phyloP scores from a whole-genome alignment of 2,888 invertebrate species.

The Dolichomitus sp. region DNA sequence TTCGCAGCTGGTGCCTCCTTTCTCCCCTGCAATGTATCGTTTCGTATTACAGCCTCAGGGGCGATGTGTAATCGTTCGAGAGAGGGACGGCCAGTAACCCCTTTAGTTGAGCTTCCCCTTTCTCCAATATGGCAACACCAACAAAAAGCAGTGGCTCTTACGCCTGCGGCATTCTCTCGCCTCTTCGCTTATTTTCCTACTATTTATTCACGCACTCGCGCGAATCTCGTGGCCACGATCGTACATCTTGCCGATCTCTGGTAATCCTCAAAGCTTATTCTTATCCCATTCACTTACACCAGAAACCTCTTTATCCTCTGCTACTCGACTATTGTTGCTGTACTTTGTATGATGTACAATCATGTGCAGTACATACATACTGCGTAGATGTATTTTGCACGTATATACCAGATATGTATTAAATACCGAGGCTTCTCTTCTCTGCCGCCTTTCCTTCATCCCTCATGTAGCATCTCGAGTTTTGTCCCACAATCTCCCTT shows the following conservation, averaged over 20 bases:
- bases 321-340: conserved; percentile 33
- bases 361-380: not conserved
- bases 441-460: not conserved
- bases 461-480: not conserved
- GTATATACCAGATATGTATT: conserved; percentile 6
- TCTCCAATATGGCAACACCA: not conserved
- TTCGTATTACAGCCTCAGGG: conserved; percentile 35
- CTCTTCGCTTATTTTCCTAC: conserved; percentile 52
- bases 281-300: conserved; percentile 57
- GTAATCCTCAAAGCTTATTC: conserved; percentile 58
- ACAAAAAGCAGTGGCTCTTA: not conserved
- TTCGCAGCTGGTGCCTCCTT: conserved; percentile 23
- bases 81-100: conserved; percentile 22
- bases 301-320: conserved; percentile 56
- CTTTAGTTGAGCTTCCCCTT: conserved; percentile 23
- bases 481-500: conserved; percentile 18
- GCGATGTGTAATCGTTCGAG: conserved; percentile 55
- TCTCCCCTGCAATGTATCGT: conserved; percentile 39
- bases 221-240: conserved; percentile 12
- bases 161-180: conserved; percentile 22
- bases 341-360: conserved; percentile 13
- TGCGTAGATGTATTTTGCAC: not conserved
- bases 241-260: conserved; percentile 48
- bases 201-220: conserved; percentile 58
- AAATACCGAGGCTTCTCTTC: conserved; percentile 16